Base-by-base conservation (phyloP, 2,113 vertebrate species). In the Himantopus leucocephalus region DNA sequence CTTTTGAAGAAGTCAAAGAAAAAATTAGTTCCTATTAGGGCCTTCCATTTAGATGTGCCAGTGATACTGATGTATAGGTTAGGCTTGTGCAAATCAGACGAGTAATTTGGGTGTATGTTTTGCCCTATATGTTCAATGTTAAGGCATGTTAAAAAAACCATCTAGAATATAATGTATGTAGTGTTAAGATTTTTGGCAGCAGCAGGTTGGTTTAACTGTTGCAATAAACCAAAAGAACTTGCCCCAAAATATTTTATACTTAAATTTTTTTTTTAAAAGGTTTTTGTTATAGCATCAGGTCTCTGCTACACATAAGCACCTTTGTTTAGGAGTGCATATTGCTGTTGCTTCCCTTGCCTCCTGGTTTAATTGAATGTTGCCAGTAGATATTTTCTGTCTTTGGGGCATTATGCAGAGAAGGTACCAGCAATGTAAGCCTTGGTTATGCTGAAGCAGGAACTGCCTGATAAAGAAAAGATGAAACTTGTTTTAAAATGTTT, bases 401-500 rank as follows among this genome's bases (percentile, higher is more conserved):
- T 73, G 70, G 53, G 39, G 11, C 10, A 10, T 75, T 85, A 41
- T 24, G 32, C 24, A 68, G 53, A 76, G 80, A 73, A 76, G 11
- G 50, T 48, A 52, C 9, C 30, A 59, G 60, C 50, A 83, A 12
- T 34, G 32, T 60, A 50, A 91, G 41, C 67, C 50, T 71, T 78
- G 50, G 34, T 63, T 86, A 29, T 53, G 24, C 34, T 72, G 63
- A 47, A 85, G 52, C 23, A 75, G 26, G 66, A 93, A 4, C 45
- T 48, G 15, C 32, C 37, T 88, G 58, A 35, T 72, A 77, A 87
- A 82, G 72, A 93, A 66, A 50, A 90, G 66, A 52, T 72, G 37
- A 83, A 95, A 29, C 63, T 96, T 90, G 82, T 92, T 93, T 94
- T 55, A 88, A 97, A 98, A 92, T 70, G 63, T 89, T 96, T 94